Evolutionary conservation across 2,797 vertebrate genomes (phyloP), one percentile per base, ranked within the genome.

Genomic region (Perodicticus potto): DNA sequence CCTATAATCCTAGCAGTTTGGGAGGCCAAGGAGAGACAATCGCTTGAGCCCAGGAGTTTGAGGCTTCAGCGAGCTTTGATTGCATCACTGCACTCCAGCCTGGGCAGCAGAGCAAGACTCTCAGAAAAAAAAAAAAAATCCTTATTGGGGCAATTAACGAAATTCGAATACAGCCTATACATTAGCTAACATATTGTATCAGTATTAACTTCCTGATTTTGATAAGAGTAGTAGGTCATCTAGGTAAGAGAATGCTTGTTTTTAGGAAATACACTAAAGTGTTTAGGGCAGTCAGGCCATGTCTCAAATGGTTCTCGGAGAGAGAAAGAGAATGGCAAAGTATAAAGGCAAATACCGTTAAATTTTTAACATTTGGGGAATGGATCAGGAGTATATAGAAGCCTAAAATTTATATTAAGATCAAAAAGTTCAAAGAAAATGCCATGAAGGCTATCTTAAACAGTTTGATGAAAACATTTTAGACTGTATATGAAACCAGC

Each of bases 331-430:
- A 14, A 77, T 23, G 27, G 85, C 37, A 67, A 89, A 76, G 72
- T 16, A 77, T 43, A 69, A 61, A 37, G 55, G 59, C 5, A 76
- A 82, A 84, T 89, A 78, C 63, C 55, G 53, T 55, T 25, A 65
- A 70, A 92, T 72, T 13, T 43, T 85, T 67, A 94, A 77, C n/a
- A 67, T 67, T 88, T 83, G 72, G 27, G 80, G 27, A 61, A 49
- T 53, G 23, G 13, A 20, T 61, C 49, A 77, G 70, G 67, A 22
- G 7, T 43, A 10, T 45, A 49, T 76, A 22, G 40, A 45, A 65
- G 55, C 11, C 61, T 83, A 45, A 83, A 95, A 77, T 83, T 88
- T 72, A 45, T 19, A 45, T 74, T 32, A 82, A 43, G 78, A 77
- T 23, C 22, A 19, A 34, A 74, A 82, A 59, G 9, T 34, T 63